Evolutionary conservation across 2,113 vertebrate species (phyloP).

Genomic region (Entomyzon cyanotis): DNA sequence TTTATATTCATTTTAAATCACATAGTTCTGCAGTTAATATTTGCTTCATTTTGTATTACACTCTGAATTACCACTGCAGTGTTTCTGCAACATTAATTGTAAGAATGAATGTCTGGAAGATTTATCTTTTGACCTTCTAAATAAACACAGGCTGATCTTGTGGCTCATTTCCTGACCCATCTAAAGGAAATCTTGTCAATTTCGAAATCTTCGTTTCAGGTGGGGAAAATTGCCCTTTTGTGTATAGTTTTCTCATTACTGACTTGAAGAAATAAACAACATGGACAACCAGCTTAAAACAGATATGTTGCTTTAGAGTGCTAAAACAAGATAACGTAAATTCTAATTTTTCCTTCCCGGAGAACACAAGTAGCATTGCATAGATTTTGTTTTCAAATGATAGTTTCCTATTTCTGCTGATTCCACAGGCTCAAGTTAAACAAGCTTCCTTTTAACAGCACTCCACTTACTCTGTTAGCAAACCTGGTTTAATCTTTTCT

Average conservation of each 20-base stretch:
- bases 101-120: background rate
- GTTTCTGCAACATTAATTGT: background rate
- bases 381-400: background rate
- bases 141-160: background rate
- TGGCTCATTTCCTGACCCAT: background rate
- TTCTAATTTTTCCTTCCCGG: background rate
- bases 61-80: background rate
- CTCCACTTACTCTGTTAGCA: conserved; percentile 1
- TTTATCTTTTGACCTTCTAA: background rate
- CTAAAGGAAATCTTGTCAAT: background rate
- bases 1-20: background rate
- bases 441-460: background rate
- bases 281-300: background rate
- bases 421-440: background rate
- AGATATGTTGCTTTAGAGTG: background rate
- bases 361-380: background rate
- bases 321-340: background rate
- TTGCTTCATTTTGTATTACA: background rate
- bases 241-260: background rate
- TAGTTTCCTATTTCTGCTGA: conserved; percentile 1
- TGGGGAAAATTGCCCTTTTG: background rate
- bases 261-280: background rate
- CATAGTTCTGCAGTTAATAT: background rate
- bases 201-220: background rate
- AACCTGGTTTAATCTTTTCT: background rate